Evolutionary conservation across 2,113 vertebrate genomes (phyloP).

Genomic region (Barnardius zonarius): DNA sequence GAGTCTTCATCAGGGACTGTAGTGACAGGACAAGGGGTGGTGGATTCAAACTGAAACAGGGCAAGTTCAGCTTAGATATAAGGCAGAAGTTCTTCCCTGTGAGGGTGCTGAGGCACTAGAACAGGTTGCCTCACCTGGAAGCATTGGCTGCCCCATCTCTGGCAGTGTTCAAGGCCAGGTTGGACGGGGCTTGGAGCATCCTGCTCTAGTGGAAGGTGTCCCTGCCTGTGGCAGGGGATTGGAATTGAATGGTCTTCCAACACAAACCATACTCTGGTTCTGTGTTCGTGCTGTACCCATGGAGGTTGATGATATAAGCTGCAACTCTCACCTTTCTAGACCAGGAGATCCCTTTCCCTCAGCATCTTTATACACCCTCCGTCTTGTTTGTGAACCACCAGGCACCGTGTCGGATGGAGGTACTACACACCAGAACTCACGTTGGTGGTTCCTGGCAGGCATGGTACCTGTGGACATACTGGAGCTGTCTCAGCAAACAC

Average conservation of each 20-base stretch:
- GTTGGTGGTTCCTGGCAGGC: neutral
- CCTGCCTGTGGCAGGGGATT: neutral
- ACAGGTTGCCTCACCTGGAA: neutral
- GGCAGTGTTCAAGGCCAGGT: neutral
- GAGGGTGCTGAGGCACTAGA: neutral
- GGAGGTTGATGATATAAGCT: neutral
- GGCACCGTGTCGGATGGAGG: neutral
- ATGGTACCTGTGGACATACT: rapidly evolving
- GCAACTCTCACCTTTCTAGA: neutral
- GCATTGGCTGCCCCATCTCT: neutral
- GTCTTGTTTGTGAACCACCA: neutral
- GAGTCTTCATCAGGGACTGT: neutral
- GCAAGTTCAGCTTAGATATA: neutral
- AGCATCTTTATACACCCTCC: neutral
- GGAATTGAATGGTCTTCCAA: neutral
- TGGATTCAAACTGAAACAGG: neutral
- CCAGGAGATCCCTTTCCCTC: neutral
- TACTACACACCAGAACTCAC: neutral
- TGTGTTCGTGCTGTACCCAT: rapidly evolving
- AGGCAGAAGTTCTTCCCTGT: neutral
- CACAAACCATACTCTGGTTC: neutral
- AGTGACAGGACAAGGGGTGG: neutral
- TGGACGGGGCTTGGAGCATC: neutral
- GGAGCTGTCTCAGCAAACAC: neutral
- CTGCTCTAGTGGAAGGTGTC: neutral